Percentiles rank a stretch among this genome's conserved stretches.
These are phyloP conservation scores for Dolichotis patagonum DNA, from an alignment of 2,113 vertebrate genomes.

Conservation along the genomic window DNA sequence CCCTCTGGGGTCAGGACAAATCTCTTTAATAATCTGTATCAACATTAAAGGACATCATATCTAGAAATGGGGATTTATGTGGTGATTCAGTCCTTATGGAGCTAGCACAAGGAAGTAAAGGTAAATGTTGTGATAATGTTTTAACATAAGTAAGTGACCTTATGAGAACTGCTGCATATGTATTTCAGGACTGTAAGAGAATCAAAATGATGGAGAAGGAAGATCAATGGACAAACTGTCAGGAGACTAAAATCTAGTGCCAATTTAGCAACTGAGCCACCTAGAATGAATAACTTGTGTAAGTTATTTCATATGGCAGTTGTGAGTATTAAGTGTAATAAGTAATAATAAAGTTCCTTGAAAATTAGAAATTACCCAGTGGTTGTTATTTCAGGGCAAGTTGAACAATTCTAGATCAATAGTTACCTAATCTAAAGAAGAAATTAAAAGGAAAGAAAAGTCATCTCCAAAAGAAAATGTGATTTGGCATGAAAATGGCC, in stretches of 20 bases:
- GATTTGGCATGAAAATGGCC: not conserved
- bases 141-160: conserved; percentile 55
- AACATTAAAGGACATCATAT: not conserved
- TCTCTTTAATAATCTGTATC: conserved; percentile 43
- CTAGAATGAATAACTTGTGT: not conserved
- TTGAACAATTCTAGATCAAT: conserved; percentile 1
- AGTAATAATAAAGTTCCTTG: conserved; percentile 21
- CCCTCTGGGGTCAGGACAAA: not conserved
- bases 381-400: conserved; percentile 37
- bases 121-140: conserved; percentile 1
- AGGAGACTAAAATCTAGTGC: not conserved
- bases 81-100: conserved; percentile 15
- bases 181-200: conserved; percentile 38
- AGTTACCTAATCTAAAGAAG: conserved; percentile 13
- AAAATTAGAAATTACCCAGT: conserved; percentile 22
- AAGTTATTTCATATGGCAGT: conserved; percentile 14
- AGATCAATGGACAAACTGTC: not conserved
- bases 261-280: not conserved
- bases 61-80: conserved; percentile 14
- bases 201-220: not conserved
- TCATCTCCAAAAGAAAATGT: not conserved
- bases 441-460: not conserved
- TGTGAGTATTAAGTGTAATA: not conserved
- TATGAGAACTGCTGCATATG: not conserved
- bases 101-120: conserved; percentile 39